Conservation (phyloP, 2,797 vertebrate genomes). For the Melanitta fusca region DNA sequence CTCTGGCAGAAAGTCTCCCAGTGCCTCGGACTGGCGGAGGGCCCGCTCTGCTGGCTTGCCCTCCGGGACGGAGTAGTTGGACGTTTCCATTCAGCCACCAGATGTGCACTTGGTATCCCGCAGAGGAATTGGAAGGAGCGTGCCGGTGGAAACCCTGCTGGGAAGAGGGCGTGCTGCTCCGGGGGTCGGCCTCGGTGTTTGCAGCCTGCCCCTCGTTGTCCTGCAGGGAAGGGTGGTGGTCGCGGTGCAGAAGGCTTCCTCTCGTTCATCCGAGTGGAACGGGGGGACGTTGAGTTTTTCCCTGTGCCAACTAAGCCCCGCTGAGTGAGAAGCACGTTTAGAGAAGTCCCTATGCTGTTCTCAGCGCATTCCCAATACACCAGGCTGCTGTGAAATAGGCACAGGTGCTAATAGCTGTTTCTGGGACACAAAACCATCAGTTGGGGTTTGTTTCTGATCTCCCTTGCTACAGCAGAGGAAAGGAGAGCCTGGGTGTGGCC, state of each 20-base stretch:
- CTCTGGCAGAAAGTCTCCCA: conserved; percentile 21
- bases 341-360: conserved; percentile 39
- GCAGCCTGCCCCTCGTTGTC: neutral
- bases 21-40: conserved; percentile 15
- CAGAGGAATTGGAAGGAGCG: neutral
- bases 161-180: neutral
- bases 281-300: neutral
- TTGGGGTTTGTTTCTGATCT: conserved; percentile 50
- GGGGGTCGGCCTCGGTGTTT: neutral
- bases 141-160: neutral
- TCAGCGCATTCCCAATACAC: conserved; percentile 41
- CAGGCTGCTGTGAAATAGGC: conserved; percentile 62
- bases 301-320: conserved; percentile 48
- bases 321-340: conserved; percentile 39
- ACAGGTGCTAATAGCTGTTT: conserved; percentile 67
- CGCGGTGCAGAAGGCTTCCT: neutral
- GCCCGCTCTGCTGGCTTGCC: conserved; percentile 10
- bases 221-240: neutral
- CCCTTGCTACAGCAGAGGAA: conserved; percentile 52
- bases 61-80: conserved; percentile 6
- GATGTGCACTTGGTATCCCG: conserved; percentile 3
- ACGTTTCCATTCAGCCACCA: neutral
- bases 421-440: conserved; percentile 49
- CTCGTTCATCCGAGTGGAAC: neutral
- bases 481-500: conserved; percentile 70